A percentile compares a stretch with the other conserved stretches of the same genome.
Conservation (phyloP, 2,888 invertebrate genomes). For the Pachliopta kotzebuea region DNA sequence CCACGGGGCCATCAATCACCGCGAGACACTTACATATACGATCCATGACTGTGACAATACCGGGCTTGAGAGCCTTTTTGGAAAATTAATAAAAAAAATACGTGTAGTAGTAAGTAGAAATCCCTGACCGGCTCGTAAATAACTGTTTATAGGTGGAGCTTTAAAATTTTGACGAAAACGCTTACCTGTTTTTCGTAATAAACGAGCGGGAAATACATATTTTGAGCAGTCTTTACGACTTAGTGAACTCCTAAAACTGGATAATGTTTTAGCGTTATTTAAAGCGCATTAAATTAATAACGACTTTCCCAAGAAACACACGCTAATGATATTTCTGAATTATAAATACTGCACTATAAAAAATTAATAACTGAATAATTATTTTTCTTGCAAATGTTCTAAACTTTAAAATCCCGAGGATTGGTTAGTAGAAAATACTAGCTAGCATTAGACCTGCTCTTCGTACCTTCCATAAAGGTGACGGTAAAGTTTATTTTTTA, state of each 20-base stretch:
- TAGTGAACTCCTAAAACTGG: conserved; percentile 5
- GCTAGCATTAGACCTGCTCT: too few species aligned
- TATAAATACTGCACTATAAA: background rate
- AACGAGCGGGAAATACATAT: conserved; percentile 7
- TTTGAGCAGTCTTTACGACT: conserved; percentile 8
- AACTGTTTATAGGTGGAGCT: conserved; percentile 6
- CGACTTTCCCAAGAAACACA: background rate
- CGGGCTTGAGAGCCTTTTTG: conserved; percentile 43
- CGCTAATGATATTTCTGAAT: background rate
- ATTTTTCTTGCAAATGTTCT: too few species aligned
- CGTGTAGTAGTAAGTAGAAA: conserved; percentile 42
- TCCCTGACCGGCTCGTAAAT: conserved; percentile 36
- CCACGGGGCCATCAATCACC: conserved; percentile 61
- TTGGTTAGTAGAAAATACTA: too few species aligned
- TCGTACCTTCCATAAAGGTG: too few species aligned
- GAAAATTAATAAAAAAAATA: conserved; percentile 41
- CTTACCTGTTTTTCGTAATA: conserved; percentile 15
- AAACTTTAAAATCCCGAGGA: too few species aligned
- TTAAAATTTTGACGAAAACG: conserved; percentile 15
- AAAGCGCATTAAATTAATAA: background rate
- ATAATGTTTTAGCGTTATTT: conserved; percentile 4
- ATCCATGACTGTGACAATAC: conserved; percentile 46
- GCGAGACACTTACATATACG: conserved; percentile 54
- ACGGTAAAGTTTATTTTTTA: too few species aligned
- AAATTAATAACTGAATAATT: too few species aligned